phyloP scores from a whole-genome alignment of 2,113 vertebrate species.

The Centropus unirufus region DNA sequence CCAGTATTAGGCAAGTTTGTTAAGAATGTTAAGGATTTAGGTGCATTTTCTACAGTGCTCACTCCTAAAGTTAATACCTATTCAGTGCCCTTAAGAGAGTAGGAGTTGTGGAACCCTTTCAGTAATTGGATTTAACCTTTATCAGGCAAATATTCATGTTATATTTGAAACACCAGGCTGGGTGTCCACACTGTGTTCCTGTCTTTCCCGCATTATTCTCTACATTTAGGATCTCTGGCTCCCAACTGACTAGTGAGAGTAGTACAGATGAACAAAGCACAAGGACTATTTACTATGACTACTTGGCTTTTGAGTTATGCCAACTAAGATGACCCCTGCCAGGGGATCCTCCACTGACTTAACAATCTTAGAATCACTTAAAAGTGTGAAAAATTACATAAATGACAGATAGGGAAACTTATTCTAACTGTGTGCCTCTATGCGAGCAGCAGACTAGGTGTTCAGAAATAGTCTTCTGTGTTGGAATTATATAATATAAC shows the following conservation, averaged over 20 bases:
- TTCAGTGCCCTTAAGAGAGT: not conserved
- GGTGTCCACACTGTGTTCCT: not conserved
- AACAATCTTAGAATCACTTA: not conserved
- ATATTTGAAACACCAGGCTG: not conserved
- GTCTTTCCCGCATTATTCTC: not conserved
- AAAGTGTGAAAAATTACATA: not conserved
- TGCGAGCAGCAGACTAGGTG: not conserved
- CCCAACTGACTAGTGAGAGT: not conserved
- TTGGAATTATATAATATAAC: not conserved
- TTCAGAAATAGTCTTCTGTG: not conserved
- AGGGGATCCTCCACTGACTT: not conserved
- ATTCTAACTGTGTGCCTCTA: not conserved
- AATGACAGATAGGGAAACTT: fast-evolving
- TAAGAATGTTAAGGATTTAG: not conserved
- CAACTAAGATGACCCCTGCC: not conserved
- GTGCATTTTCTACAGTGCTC: not conserved
- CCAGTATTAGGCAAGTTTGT: not conserved
- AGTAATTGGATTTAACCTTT: not conserved
- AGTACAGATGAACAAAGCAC: not conserved
- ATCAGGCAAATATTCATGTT: not conserved
- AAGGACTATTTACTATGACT: not conserved
- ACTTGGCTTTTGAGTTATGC: not conserved
- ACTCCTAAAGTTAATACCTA: not conserved
- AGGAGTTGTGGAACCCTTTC: not conserved
- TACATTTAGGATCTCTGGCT: fast-evolving